phyloP scores from a whole-genome alignment of 1,140 invertebrate species.

The Drosophila fuyamai region DNA sequence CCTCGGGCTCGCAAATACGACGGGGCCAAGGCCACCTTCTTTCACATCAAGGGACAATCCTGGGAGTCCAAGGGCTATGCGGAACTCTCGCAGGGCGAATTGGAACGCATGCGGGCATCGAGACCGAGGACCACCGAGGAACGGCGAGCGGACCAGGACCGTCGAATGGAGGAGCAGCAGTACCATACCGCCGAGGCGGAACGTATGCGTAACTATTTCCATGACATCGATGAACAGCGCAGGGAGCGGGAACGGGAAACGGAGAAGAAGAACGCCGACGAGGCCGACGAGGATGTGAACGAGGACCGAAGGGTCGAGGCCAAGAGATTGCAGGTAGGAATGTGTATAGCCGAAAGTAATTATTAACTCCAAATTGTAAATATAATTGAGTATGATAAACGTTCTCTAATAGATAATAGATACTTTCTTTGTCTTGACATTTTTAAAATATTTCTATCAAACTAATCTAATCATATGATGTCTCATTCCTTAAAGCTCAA shows the following conservation, averaged over 20 bases:
- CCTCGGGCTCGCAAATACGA: conserved; percentile 26
- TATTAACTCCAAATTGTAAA: too few species aligned
- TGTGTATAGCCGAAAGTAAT: too few species aligned
- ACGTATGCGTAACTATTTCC: conserved; percentile 49
- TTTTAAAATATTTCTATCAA: too few species aligned
- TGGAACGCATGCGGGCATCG: conserved; percentile 48
- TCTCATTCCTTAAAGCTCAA: too few species aligned
- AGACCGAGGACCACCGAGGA: conserved; percentile 54
- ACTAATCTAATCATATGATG: too few species aligned
- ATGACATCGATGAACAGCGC: conserved; percentile 57
- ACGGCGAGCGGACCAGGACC: conserved; percentile 44
- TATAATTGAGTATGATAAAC: too few species aligned
- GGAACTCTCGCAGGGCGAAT: conserved; percentile 29
- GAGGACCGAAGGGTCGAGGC: conserved; percentile 50
- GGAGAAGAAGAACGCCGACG: conserved; percentile 42
- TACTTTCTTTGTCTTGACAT: too few species aligned
- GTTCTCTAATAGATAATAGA: too few species aligned
- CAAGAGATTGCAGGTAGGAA: conserved; percentile 39
- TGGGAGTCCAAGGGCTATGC: conserved; percentile 66
- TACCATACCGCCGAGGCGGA: conserved; percentile 55
- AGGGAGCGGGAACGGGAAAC: conserved; percentile 52
- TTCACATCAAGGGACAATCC: conserved; percentile 57
- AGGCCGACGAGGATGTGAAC: conserved; percentile 50
- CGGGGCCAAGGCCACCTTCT: conserved; percentile 61
- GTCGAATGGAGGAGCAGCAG: conserved; percentile 49